Evolutionary conservation across 2,797 vertebrate species (phyloP).

Genomic region (Discoglossus pictus): DNA sequence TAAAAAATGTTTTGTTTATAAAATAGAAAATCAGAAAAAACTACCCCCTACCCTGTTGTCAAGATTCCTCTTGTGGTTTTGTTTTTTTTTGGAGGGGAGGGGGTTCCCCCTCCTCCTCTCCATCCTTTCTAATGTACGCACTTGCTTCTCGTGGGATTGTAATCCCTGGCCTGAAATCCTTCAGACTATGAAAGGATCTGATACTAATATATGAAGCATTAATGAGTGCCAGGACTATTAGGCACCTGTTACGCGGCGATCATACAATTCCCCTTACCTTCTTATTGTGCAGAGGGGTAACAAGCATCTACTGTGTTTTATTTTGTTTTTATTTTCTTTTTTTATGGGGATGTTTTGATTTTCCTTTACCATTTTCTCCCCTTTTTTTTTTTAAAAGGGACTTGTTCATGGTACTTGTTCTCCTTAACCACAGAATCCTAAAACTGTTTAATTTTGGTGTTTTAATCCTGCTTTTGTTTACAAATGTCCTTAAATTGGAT

Average conservation of each 20-base stretch:
- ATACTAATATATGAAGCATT: constrained; percentile 2
- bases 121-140: too few species aligned
- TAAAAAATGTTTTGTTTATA: constrained; percentile 25
- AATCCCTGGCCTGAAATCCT: background rate
- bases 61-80: constrained; percentile 3
- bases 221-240: constrained; percentile 21
- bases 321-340: too few species aligned
- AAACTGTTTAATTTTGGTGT: constrained; percentile 13
- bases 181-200: constrained; percentile 10
- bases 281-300: too few species aligned
- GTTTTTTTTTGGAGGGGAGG: background rate
- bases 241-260: background rate
- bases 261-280: too few species aligned
- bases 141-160: too few species aligned
- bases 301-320: too few species aligned
- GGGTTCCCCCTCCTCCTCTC: too few species aligned
- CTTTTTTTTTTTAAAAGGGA: constrained; percentile 8
- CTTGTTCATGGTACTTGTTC: constrained; percentile 32
- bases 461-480: constrained; percentile 49
- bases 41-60: background rate
- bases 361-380: background rate
- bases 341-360: constrained; percentile 10
- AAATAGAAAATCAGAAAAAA: constrained; percentile 9
- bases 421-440: constrained; percentile 1
- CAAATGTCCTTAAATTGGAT: constrained; percentile 23